A percentile compares a stretch with the other conserved stretches of the same genome.
Evolutionary conservation across 2,113 vertebrate species (phyloP).

Genomic region (Phoxinus phoxinus): DNA sequence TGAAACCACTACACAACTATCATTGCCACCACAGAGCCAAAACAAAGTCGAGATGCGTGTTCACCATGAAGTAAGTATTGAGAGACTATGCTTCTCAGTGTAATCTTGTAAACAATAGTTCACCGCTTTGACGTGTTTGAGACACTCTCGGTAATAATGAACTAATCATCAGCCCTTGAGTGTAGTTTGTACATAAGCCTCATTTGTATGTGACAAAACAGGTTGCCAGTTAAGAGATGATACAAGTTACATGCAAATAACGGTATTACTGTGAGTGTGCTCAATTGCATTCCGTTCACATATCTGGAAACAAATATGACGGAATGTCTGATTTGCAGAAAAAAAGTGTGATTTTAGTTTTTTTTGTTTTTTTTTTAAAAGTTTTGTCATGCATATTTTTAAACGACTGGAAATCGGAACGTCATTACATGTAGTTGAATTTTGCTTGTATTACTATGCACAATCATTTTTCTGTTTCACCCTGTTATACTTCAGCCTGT

Average conservation of each 20-base stretch:
- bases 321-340: not conserved
- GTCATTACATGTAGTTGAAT: not conserved
- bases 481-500: constrained; percentile 51
- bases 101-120: constrained; percentile 58
- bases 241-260: constrained; percentile 80
- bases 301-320: constrained; percentile 20
- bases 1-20: constrained; percentile 61
- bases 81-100: constrained; percentile 65
- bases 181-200: constrained; percentile 53
- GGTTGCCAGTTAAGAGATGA: constrained; percentile 73
- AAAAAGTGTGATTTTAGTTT: not conserved
- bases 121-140: constrained; percentile 40
- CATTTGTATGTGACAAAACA: constrained; percentile 50
- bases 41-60: constrained; percentile 56
- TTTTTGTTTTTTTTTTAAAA: not conserved
- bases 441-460: constrained; percentile 30
- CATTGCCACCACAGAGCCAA: constrained; percentile 60
- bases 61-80: constrained; percentile 66
- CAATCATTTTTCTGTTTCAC: constrained; percentile 51
- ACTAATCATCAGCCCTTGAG: constrained; percentile 59
- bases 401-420: constrained; percentile 34
- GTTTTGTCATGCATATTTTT: constrained; percentile 41
- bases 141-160: constrained; percentile 71
- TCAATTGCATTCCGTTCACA: constrained; percentile 62
- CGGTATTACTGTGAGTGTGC: constrained; percentile 64